Percentiles rank a stretch among this genome's conserved stretches.
These are phyloP conservation scores for Lamprotornis superbus DNA, from an alignment of 2,113 vertebrate genomes.

Conservation along the genomic window DNA sequence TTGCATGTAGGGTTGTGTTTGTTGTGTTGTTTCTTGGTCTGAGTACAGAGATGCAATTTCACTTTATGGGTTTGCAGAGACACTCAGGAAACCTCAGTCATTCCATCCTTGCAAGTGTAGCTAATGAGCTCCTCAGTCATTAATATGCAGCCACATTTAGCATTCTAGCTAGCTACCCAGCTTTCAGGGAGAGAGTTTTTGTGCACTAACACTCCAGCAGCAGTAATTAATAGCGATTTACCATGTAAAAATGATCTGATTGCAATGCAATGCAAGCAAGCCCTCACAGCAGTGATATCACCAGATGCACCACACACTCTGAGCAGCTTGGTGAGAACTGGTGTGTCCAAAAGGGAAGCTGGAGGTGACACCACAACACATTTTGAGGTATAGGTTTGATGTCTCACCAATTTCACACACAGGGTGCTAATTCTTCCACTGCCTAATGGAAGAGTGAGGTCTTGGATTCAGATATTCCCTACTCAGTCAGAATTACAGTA, in stretches of 20 bases:
- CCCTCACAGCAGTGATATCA: neutral
- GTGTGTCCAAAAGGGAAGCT: neutral
- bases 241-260: neutral
- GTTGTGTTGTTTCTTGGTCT: neutral
- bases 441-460: neutral
- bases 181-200: neutral
- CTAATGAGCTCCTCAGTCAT: neutral
- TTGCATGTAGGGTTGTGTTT: neutral
- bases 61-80: neutral
- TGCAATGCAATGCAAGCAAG: neutral
- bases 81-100: neutral
- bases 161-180: neutral
- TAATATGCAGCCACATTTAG: neutral
- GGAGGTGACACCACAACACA: neutral
- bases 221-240: conserved; percentile 8
- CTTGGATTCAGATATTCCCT: neutral
- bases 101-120: neutral
- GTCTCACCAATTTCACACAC: neutral
- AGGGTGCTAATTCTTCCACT: neutral
- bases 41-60: neutral
- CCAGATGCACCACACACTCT: neutral
- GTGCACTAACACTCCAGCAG: neutral
- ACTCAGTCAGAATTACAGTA: neutral
- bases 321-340: neutral
- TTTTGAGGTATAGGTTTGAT: neutral